Percentiles rank a stretch among this genome's conserved stretches.
Conservation (phyloP, 2,888 invertebrate genomes). For the Orthosia gracilis region DNA sequence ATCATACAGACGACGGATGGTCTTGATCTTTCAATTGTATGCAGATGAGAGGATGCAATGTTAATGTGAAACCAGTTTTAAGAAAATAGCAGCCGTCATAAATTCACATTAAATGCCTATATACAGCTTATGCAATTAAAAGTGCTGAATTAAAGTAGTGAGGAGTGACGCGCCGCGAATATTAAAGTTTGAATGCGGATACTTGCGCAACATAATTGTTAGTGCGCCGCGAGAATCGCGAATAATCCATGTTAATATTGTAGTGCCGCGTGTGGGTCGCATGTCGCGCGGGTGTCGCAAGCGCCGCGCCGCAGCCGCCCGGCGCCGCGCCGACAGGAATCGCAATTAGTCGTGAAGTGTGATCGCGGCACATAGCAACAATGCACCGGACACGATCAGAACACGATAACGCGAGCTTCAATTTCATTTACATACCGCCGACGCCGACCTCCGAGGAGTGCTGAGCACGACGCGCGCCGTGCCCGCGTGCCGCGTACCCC, state of each 20-base stretch:
- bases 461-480: conserved; percentile 20
- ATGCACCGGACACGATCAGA: conserved; percentile 67
- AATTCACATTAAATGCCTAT: conserved; percentile 51
- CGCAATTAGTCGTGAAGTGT: conserved; percentile 64
- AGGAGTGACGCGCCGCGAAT: conserved; percentile 74
- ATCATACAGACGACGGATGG: conserved; percentile 36
- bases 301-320: conserved; percentile 58
- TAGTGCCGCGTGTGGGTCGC: conserved; percentile 47
- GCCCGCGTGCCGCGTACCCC: conserved; percentile 18
- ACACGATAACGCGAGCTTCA: conserved; percentile 60
- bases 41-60: conserved; percentile 61
- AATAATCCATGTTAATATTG: conserved; percentile 69
- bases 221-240: conserved; percentile 78
- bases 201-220: conserved; percentile 83
- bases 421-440: conserved; percentile 63
- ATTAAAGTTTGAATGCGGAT: conserved; percentile 74
- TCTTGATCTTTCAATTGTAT: conserved; percentile 70
- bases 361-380: conserved; percentile 69
- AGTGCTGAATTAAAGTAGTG: conserved; percentile 70
- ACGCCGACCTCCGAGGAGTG: conserved; percentile 50
- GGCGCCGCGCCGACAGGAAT: conserved; percentile 55
- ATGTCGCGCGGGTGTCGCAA: conserved; percentile 66
- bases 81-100: conserved; percentile 52
- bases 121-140: conserved; percentile 81
- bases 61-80: conserved; percentile 57